A percentile compares a stretch with the other conserved stretches of the same genome.
Conservation (phyloP, 2,888 invertebrate species). For the Choristoneura rosaceana region DNA sequence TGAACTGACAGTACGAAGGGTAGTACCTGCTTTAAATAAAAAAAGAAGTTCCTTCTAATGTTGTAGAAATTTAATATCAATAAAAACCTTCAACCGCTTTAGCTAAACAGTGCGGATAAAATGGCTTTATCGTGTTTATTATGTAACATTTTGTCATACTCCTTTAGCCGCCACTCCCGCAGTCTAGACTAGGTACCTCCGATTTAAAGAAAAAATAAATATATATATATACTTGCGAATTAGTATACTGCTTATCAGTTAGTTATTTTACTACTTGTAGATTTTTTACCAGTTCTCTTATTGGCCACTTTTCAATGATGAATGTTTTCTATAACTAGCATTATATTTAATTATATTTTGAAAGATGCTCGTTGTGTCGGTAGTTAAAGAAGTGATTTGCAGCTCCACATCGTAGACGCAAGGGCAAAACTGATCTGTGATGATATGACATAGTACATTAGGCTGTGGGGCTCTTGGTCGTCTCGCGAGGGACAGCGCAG, state of each 20-base stretch:
- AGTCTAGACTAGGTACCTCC: slow-evolving; percentile 12
- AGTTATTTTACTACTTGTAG: not conserved
- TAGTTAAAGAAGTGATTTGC: slow-evolving; percentile 50
- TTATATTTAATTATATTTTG: not conserved
- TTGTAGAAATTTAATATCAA: slow-evolving; percentile 66
- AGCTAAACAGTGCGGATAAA: slow-evolving; percentile 18
- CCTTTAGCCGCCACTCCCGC: not conserved
- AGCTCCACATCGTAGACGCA: slow-evolving; percentile 65
- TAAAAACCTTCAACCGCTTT: slow-evolving; percentile 3
- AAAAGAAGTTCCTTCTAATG: slow-evolving; percentile 70
- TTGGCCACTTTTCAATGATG: not conserved
- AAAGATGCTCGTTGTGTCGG: not conserved
- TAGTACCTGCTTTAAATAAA: slow-evolving; percentile 48
- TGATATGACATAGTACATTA: slow-evolving; percentile 79
- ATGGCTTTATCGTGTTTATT: not conserved
- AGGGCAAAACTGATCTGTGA: slow-evolving; percentile 83
- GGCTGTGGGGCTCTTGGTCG: slow-evolving; percentile 66
- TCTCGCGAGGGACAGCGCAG: slow-evolving; percentile 44
- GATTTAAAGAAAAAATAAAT: not conserved
- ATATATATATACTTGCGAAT: not conserved
- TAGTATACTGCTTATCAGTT: not conserved
- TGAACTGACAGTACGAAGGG: slow-evolving; percentile 43
- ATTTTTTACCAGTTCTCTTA: not conserved
- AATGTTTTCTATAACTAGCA: not conserved
- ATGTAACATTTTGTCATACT: not conserved